These are phyloP conservation scores for Amiota minor DNA, from an alignment of 2,888 invertebrate genomes.

Conservation along the genomic window DNA sequence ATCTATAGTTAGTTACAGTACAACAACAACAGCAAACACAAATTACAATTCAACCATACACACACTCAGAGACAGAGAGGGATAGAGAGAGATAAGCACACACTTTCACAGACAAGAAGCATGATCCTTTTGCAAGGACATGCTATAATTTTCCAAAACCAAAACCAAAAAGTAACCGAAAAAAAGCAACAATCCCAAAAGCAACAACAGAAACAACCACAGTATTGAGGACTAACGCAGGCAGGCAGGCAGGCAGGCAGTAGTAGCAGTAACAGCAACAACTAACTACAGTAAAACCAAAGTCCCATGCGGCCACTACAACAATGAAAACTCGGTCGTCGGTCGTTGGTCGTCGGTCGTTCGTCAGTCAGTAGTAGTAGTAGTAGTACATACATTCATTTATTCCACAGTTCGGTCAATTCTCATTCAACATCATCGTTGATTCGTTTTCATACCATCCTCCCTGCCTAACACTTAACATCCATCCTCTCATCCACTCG, in stretches of 20 bases:
- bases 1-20: too few species aligned
- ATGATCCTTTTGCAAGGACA: conserved; percentile 50
- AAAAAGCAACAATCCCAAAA: conserved; percentile 48
- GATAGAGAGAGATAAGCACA: background rate
- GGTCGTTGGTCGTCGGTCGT: background rate
- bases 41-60: background rate
- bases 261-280: background rate
- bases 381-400: too few species aligned
- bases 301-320: conserved; percentile 57
- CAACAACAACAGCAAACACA: background rate
- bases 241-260: conserved; percentile 37
- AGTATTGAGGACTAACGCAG: conserved; percentile 48
- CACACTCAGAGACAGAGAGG: background rate
- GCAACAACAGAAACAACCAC: conserved; percentile 54
- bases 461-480: too few species aligned
- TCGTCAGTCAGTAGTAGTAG: background rate
- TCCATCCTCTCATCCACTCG: too few species aligned
- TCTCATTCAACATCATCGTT: background rate
- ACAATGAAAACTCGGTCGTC: conserved; percentile 50
- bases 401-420: background rate
- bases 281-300: conserved; percentile 52
- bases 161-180: conserved; percentile 25
- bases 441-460: conserved; percentile 1
- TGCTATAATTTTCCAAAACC: conserved; percentile 58
- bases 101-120: background rate